These are phyloP conservation scores for Diplolepis rosae DNA, from an alignment of 2,888 invertebrate species.

Conservation along the genomic window DNA sequence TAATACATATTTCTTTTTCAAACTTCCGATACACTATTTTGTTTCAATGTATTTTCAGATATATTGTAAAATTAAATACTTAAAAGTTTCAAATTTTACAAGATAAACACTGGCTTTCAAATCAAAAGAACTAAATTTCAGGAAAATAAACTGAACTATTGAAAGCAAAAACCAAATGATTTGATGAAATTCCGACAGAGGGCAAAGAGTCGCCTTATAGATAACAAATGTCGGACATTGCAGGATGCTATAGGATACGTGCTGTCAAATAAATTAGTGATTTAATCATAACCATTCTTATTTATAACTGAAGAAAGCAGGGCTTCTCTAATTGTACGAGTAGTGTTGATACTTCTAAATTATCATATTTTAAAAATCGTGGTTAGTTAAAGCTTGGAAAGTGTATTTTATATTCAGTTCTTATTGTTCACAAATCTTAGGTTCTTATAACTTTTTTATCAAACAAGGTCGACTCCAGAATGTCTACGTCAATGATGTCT, in stretches of 20 bases:
- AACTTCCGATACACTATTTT: background rate
- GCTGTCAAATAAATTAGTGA: background rate
- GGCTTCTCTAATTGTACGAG: background rate
- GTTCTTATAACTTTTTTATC: background rate
- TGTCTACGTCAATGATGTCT: constrained; percentile 51
- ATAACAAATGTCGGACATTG: constrained; percentile 17
- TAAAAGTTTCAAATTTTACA: background rate
- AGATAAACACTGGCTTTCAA: background rate
- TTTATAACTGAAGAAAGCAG: background rate
- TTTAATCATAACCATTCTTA: constrained; percentile 10
- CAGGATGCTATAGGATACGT: background rate
- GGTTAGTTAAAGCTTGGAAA: background rate
- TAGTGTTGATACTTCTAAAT: background rate
- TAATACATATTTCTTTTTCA: background rate
- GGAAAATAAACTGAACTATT: background rate
- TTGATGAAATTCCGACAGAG: background rate
- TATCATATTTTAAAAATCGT: background rate
- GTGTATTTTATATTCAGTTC: background rate
- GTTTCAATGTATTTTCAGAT: background rate
- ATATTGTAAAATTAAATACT: background rate
- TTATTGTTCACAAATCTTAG: background rate
- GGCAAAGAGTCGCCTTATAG: constrained; percentile 9
- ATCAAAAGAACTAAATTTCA: background rate
- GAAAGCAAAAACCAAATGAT: background rate
- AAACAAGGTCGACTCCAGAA: constrained; percentile 32